Conservation (phyloP, 2,797 vertebrate species). For the Glossophaga mutica region DNA sequence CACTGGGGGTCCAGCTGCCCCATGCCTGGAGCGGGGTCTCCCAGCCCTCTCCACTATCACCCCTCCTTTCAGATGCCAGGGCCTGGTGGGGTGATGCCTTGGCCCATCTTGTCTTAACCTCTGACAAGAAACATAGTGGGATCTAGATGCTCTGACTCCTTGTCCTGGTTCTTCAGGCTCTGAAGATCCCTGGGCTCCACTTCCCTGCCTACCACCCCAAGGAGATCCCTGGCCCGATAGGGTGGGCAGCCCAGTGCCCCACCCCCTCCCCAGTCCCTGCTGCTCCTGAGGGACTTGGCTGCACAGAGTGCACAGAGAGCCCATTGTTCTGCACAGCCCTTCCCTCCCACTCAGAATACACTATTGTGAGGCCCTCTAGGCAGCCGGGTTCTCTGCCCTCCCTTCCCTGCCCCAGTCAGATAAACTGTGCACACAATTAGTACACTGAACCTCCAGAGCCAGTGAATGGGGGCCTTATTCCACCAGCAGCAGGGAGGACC, state of each 20-base stretch:
- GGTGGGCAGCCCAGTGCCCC: background rate
- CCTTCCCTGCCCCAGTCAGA: conserved; percentile 60
- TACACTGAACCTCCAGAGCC: conserved; percentile 45
- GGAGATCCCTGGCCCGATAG: background rate
- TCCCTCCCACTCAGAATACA: conserved; percentile 55
- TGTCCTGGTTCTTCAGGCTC: background rate
- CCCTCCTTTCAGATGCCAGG: background rate
- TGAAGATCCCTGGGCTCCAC: background rate
- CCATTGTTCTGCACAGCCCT: conserved; percentile 59
- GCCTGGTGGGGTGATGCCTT: background rate
- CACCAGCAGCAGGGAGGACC: background rate
- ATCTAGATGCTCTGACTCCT: background rate
- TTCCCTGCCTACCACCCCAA: background rate
- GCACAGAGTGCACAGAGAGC: conserved; percentile 63
- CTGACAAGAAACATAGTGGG: background rate
- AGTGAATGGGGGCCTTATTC: conserved; percentile 71
- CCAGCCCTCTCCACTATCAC: background rate
- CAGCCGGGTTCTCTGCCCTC: background rate
- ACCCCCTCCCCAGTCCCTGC: background rate
- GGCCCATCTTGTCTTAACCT: background rate
- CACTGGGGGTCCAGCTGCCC: background rate
- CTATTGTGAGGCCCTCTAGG: conserved; percentile 70
- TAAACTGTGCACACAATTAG: conserved; percentile 75
- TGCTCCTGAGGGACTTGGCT: background rate
- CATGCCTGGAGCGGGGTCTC: background rate